Evolutionary conservation across 1,140 invertebrate genomes (phyloP), one percentile per base, ranked within the genome.

Genomic region (Drosophila subobscura): DNA sequence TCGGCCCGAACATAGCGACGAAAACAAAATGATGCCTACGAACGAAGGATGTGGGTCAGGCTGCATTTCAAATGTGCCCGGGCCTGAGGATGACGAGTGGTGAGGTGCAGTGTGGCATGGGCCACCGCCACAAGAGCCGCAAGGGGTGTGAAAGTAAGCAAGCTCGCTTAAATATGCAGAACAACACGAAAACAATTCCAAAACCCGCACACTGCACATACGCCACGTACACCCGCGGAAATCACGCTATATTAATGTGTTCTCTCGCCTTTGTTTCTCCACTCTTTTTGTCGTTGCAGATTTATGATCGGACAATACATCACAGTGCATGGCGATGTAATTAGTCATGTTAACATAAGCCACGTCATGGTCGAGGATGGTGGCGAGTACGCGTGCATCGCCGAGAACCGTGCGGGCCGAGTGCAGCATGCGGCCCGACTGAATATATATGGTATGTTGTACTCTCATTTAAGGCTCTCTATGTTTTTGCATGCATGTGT

Each of bases 281-380:
- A 47, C 14, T 61, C 29, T 27, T 14, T 61, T 58, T 63, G 14
- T 49, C 57, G 7, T 80, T 92, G 41, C 92, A 96, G 95, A 90
- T 95, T 96, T 88, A 94, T 95, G 85, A 95, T 96, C 79, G 96
- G 96, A 25, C 95, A 96, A 88, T 96, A 96, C 91, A 94, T 96
- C 49, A 96, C 95, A 6, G 93, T 95, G 6, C 94, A 96, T 80
- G 96, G 96, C 44, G 96, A 97, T 91, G 96, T 97, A 64, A 95
- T 97, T 89, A 96, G 96, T 90, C 96, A 96, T 92, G 95, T 97
- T 64, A 97, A 97, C 92, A 97, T 98, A 75, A 96, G 95, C 67
- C 94, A 95, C 72, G 95, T 97, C 44, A 94, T 94, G 92, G 95
- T 97, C 4, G 95, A 96, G 89, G 96, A 97, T 89, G 97, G 97